phyloP scores from a whole-genome alignment of 2,797 vertebrate genomes.

The Cuniculus paca region DNA sequence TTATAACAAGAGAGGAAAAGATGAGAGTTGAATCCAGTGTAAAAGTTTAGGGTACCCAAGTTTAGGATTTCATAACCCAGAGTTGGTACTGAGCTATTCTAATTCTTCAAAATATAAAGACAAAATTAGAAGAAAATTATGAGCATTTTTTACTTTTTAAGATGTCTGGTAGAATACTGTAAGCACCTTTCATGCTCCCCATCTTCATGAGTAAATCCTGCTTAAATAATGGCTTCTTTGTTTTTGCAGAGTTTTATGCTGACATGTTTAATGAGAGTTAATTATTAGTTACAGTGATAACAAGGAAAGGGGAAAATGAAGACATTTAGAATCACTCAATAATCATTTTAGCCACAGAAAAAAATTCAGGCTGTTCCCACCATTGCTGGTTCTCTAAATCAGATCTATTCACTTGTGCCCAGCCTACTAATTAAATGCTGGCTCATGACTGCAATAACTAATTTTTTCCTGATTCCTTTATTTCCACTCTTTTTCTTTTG shows the following conservation, averaged over 20 bases:
- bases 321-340: not conserved
- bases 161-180: not conserved
- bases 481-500: not conserved
- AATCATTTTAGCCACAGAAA: slow-evolving; percentile 20
- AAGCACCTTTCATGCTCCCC: not conserved
- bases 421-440: not conserved
- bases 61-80: not conserved
- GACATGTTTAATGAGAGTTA: not conserved
- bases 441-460: not conserved
- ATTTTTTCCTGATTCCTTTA: not conserved
- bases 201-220: not conserved
- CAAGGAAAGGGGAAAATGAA: not conserved
- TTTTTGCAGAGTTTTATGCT: not conserved
- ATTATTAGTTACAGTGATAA: slow-evolving; percentile 40
- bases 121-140: not conserved
- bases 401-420: not conserved
- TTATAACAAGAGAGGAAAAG: slow-evolving; percentile 18
- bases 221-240: not conserved
- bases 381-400: not conserved
- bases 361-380: not conserved
- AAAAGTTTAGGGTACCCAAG: not conserved
- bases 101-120: not conserved
- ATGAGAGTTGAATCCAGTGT: not conserved
- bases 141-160: not conserved
- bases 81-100: not conserved